Conservation (phyloP, 2,888 invertebrate species). For the Drosophila parthenogenetica region DNA sequence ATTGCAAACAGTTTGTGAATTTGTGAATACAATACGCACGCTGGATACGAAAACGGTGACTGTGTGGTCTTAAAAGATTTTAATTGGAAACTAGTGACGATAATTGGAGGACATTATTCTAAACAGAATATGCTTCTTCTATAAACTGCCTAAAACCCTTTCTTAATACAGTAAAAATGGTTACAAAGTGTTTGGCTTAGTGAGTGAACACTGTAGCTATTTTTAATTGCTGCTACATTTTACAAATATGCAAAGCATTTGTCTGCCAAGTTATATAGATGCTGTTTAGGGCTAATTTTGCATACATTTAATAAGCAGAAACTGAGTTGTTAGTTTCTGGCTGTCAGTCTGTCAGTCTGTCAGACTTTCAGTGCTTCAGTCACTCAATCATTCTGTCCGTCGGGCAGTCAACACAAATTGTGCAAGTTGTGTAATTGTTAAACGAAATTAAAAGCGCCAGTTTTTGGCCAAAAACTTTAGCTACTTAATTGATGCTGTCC, state of each 20-base stretch:
- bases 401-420: slow-evolving; percentile 24
- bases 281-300: not conserved
- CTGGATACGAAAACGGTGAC: not conserved
- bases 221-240: not conserved
- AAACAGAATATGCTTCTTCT: too few relatives aligned
- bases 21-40: not conserved
- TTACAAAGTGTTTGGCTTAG: not conserved
- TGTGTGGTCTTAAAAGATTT: not conserved
- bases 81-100: not conserved
- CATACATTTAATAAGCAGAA: not conserved
- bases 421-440: slow-evolving; percentile 42
- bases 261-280: not conserved
- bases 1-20: slow-evolving; percentile 11
- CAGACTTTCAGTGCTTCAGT: slow-evolving; percentile 18
- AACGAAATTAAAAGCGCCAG: slow-evolving; percentile 35
- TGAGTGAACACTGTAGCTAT: not conserved
- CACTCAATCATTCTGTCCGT: slow-evolving; percentile 5
- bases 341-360: slow-evolving; percentile 10
- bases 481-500: slow-evolving; percentile 50
- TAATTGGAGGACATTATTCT: not conserved
- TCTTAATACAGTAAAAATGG: too few relatives aligned
- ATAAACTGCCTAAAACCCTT: too few relatives aligned
- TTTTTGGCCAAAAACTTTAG: slow-evolving; percentile 38
- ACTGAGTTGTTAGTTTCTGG: not conserved
- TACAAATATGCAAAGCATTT: not conserved